phyloP scores from a whole-genome alignment of 2,797 vertebrate species.

The Cynodonichthys magdalenae region DNA sequence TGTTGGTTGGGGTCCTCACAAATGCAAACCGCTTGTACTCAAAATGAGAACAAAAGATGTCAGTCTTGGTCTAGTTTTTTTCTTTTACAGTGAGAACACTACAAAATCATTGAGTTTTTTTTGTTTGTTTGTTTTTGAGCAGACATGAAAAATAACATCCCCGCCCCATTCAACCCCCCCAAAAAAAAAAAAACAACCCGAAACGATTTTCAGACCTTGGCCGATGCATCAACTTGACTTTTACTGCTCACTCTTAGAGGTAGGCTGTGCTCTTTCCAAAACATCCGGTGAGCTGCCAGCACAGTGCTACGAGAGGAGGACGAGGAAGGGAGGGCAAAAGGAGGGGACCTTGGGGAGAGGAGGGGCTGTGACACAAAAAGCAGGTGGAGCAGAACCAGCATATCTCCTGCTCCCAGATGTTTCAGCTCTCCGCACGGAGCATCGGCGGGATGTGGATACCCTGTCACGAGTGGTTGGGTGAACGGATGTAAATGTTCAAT shows the following conservation, averaged over 20 bases:
- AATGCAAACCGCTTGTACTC: slow-evolving; percentile 25
- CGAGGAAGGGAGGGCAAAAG: slow-evolving; percentile 45
- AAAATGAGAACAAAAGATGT: slow-evolving; percentile 20
- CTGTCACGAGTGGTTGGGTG: slow-evolving; percentile 73
- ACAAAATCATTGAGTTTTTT: slow-evolving; percentile 43
- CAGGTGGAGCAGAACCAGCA: slow-evolving; percentile 50
- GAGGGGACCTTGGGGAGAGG: slow-evolving; percentile 54
- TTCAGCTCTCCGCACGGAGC: slow-evolving; percentile 48
- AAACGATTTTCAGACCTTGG: slow-evolving; percentile 44
- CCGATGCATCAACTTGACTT: slow-evolving; percentile 56
- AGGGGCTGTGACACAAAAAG: no score
- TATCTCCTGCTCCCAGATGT: slow-evolving; percentile 67
- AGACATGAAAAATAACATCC: slow-evolving; percentile 13
- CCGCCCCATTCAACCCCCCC: no score
- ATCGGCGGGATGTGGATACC: slow-evolving; percentile 67
- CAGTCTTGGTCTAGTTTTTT: slow-evolving; percentile 26
- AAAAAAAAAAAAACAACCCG: no score
- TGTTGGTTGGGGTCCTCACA: slow-evolving; percentile 28
- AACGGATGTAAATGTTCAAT: slow-evolving; percentile 69
- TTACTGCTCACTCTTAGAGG: slow-evolving; percentile 58
- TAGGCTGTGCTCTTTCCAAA: slow-evolving; percentile 64
- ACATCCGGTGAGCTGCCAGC: slow-evolving; percentile 69
- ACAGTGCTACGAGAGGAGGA: slow-evolving; percentile 67
- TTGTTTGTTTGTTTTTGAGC: slow-evolving; percentile 23
- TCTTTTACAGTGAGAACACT: slow-evolving; percentile 42